Percentiles rank a stretch among this genome's conserved stretches.
Evolutionary conservation across 2,113 vertebrate genomes (phyloP).

Genomic region (Rattus norvegicus): GRCr8 NC_086022.1:10465501-10466000

Average conservation of each 20-base stretch:
- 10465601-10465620: background rate
- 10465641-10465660: background rate
- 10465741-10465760: background rate
- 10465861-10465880: constrained; percentile 9
- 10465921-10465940: background rate
- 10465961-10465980: background rate
- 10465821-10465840: background rate
- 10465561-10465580: background rate
- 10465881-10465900: constrained; percentile 35
- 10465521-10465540: constrained; percentile 20
- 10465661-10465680: background rate
- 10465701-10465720: background rate
- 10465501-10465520: constrained; percentile 7
- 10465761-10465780: background rate
- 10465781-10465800: background rate
- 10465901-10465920: background rate
- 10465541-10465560: background rate
- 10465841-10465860: background rate
- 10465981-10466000: background rate
- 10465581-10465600: background rate
- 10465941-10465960: background rate
- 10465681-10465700: background rate
- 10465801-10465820: background rate
- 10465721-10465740: background rate
- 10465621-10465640: background rate